phyloP scores from a whole-genome alignment of 2,888 invertebrate species.

The Clivina fossor region DNA sequence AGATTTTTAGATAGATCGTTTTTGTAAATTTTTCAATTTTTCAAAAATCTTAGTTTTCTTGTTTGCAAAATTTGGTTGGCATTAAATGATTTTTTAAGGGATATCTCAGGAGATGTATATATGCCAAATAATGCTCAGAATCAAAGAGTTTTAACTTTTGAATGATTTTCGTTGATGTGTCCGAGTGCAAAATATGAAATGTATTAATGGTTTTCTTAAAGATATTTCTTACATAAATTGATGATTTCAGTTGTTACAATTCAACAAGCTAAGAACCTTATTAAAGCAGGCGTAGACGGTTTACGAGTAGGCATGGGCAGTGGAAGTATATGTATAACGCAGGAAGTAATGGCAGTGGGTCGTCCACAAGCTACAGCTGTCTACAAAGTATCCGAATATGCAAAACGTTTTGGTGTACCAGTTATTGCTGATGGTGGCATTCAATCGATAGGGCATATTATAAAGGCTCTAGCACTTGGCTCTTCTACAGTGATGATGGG shows the following conservation, averaged over 20 bases:
- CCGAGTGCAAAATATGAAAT: too few species aligned
- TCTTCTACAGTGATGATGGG: slow-evolving; percentile 99
- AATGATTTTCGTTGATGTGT: too few species aligned
- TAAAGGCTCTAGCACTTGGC: slow-evolving; percentile 90
- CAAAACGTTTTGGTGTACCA: slow-evolving; percentile 86
- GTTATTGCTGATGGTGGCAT: slow-evolving; percentile 99
- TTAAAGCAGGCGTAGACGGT: slow-evolving; percentile 96
- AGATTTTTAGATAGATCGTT: too few species aligned
- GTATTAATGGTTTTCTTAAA: too few species aligned
- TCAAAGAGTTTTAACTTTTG: too few species aligned
- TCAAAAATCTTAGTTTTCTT: too few species aligned
- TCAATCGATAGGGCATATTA: slow-evolving; percentile 93
- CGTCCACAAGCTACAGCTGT: slow-evolving; percentile 98
- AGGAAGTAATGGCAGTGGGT: slow-evolving; percentile 99
- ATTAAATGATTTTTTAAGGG: too few species aligned
- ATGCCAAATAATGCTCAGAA: too few species aligned
- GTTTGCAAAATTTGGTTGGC: too few species aligned
- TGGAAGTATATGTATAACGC: slow-evolving; percentile 99
- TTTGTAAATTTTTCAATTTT: too few species aligned
- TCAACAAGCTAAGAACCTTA: slow-evolving; percentile 93
- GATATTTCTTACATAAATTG: too few species aligned
- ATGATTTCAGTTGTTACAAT: slow-evolving; percentile 98
- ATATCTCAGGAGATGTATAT: too few species aligned
- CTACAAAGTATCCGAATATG: slow-evolving; percentile 91
- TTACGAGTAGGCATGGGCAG: slow-evolving; percentile 98